Percentiles rank a stretch among this genome's conserved stretches.
These are phyloP conservation scores for Vesta saturnalis DNA, from an alignment of 2,888 invertebrate species.

Conservation along the genomic window DNA sequence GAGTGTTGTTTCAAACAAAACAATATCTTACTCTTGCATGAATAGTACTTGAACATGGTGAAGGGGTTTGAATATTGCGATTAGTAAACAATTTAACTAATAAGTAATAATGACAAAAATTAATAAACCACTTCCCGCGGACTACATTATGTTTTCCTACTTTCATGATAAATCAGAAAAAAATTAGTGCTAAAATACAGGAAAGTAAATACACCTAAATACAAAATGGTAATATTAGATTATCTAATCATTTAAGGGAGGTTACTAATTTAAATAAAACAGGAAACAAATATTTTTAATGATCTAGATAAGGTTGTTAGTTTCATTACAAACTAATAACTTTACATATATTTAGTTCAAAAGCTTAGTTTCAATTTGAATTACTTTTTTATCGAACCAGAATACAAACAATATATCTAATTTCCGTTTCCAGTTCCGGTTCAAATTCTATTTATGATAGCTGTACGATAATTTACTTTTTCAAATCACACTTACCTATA, in stretches of 20 bases:
- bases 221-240: not conserved
- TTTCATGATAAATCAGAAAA: not conserved
- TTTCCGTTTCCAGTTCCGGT: constrained; percentile 15
- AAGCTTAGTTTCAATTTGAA: constrained; percentile 1
- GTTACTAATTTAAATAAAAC: constrained; percentile 7
- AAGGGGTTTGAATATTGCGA: no score
- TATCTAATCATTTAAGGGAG: constrained; percentile 7
- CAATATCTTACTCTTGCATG: no score
- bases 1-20: no score
- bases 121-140: not conserved
- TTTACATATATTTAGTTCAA: not conserved
- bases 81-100: no score
- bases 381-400: constrained; percentile 4
- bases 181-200: not conserved
- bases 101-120: not conserved
- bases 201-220: not conserved
- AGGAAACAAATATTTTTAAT: constrained; percentile 7
- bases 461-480: constrained; percentile 9
- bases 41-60: no score
- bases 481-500: no score
- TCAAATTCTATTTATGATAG: constrained; percentile 10
- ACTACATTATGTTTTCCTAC: not conserved
- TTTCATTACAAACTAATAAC: constrained; percentile 6
- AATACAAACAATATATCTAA: constrained; percentile 12
- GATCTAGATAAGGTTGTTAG: not conserved